A percentile compares a stretch with the other conserved stretches of the same genome.
phyloP scores from a whole-genome alignment of 2,797 vertebrate species.

The Chloroceryle inda region DNA sequence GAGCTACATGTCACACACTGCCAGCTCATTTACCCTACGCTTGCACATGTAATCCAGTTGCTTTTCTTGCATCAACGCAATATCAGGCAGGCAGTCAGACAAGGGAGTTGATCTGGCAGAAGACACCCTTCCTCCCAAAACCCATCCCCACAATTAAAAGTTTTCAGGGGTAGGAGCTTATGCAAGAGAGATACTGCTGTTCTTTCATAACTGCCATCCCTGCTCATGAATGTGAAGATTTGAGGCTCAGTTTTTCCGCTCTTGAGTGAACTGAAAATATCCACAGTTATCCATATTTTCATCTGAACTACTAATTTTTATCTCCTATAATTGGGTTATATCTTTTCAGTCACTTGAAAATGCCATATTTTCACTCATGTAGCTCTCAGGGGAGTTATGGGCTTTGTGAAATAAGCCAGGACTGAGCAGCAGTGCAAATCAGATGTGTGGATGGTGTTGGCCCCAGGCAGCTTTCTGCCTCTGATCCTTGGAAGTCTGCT shows the following conservation, averaged over 20 bases:
- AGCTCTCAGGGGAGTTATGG: background rate
- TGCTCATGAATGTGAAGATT: background rate
- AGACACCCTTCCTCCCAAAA: background rate
- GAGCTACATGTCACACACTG: background rate
- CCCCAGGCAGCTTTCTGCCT: background rate
- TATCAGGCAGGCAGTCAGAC: background rate
- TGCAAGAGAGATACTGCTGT: background rate
- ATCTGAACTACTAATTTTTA: background rate
- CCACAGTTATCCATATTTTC: background rate
- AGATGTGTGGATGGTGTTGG: background rate
- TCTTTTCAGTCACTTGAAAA: background rate
- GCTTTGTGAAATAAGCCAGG: background rate
- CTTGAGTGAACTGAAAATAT: background rate
- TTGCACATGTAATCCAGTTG: background rate
- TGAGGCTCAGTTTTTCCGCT: background rate
- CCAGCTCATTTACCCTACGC: background rate
- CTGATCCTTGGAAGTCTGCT: background rate
- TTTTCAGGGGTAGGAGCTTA: background rate
- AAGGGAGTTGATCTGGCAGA: background rate
- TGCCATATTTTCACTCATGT: background rate
- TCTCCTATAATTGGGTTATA: background rate
- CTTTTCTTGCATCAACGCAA: background rate
- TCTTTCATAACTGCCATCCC: background rate
- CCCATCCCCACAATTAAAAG: accelerated
- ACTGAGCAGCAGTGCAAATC: background rate